Percentiles rank a stretch among this genome's conserved stretches.
Conservation (phyloP, 2,797 vertebrate species). For the Melanogrammus aeglefinus region DNA sequence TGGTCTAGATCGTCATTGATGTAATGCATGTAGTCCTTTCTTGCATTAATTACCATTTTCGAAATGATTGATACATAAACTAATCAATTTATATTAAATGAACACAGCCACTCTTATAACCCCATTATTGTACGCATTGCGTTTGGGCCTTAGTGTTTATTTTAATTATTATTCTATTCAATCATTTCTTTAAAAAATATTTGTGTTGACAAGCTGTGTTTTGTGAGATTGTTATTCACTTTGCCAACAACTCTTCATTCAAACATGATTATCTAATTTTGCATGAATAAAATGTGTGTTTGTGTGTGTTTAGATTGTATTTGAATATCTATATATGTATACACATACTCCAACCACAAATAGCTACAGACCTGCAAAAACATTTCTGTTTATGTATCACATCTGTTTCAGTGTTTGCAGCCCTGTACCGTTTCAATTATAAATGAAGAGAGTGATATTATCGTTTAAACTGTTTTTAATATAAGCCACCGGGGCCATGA, state of each 20-base stretch:
- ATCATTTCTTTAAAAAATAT: not conserved
- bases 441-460: conserved; percentile 2
- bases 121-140: not conserved
- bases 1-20: not conserved
- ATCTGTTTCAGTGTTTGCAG: conserved; percentile 3
- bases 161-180: not conserved
- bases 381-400: not conserved
- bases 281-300: not conserved
- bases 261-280: not conserved
- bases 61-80: not conserved
- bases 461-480: conserved; percentile 6
- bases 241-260: not conserved
- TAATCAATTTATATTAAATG: not conserved
- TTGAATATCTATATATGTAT: not conserved
- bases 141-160: not conserved
- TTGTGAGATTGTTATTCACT: not conserved
- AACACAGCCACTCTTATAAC: not conserved
- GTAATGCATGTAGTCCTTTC: not conserved
- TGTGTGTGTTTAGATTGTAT: not conserved
- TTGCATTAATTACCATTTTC: not conserved
- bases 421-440: conserved; percentile 8
- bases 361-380: not conserved
- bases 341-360: not conserved
- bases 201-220: not conserved
- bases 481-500: not conserved